A percentile compares a stretch with the other conserved stretches of the same genome.
phyloP scores from a whole-genome alignment of 2,797 vertebrate genomes.

The Ara ararauna region DNA sequence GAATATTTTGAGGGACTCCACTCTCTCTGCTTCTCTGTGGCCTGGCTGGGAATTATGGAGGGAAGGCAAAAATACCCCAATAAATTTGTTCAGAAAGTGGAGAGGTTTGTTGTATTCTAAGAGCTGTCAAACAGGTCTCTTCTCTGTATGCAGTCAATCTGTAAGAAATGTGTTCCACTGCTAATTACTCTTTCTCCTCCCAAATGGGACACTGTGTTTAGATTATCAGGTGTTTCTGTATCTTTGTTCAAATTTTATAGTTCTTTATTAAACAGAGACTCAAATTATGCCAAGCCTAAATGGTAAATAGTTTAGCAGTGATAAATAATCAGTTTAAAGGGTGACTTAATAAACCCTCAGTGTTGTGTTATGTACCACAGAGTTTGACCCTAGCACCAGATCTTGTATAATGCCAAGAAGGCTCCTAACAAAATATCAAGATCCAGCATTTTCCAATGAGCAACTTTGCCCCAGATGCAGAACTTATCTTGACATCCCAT shows the following conservation, averaged over 20 bases:
- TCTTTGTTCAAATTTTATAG: not conserved
- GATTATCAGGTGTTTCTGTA: not conserved
- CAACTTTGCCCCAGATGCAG: not conserved
- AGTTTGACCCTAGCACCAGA: not conserved
- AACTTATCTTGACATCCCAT: not conserved
- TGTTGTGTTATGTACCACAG: not conserved
- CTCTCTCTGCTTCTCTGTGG: not conserved
- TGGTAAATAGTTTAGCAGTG: not conserved
- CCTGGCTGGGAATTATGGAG: not conserved
- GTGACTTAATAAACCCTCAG: not conserved
- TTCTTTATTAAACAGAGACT: not conserved
- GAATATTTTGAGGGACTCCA: not conserved
- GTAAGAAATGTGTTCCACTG: not conserved
- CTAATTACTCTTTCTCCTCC: not conserved
- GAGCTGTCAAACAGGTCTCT: not conserved
- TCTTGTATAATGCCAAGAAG: not conserved
- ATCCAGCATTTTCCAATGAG: not conserved
- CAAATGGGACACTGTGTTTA: not conserved
- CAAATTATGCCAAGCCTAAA: not conserved
- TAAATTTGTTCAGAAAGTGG: not conserved
- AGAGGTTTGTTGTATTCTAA: not conserved
- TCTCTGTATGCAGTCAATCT: not conserved
- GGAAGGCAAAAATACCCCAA: not conserved
- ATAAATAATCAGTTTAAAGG: not conserved
- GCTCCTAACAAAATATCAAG: not conserved